These are phyloP conservation scores for Clistopyga incitator DNA, from an alignment of 2,888 invertebrate species.

Conservation along the genomic window DNA sequence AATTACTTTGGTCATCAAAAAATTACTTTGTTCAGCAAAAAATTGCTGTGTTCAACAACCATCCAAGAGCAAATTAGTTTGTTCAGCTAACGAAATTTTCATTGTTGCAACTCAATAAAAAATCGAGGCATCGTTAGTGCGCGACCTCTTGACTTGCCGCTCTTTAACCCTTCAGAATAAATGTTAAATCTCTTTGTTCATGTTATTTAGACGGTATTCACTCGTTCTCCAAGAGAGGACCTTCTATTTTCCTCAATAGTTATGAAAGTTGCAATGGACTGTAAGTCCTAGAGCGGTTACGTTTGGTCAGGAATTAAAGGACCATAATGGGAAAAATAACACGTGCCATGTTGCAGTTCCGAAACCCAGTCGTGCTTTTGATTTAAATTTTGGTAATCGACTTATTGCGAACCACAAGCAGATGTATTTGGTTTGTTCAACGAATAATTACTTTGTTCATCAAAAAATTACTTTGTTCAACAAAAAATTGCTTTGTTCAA, in stretches of 20 bases:
- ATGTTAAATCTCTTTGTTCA: slow-evolving; percentile 38
- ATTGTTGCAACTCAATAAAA: slow-evolving; percentile 56
- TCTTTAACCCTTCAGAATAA: background rate
- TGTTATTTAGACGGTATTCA: slow-evolving; percentile 37
- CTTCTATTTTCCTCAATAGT: background rate
- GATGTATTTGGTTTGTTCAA: too few relatives aligned
- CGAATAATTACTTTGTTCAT: too few relatives aligned
- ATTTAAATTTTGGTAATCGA: too few relatives aligned
- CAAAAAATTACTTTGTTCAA: too few relatives aligned
- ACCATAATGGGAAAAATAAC: background rate
- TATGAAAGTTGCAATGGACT: slow-evolving; percentile 18
- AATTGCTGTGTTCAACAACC: too few relatives aligned
- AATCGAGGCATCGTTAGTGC: slow-evolving; percentile 56
- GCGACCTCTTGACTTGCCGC: slow-evolving; percentile 11
- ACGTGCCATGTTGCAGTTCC: too few relatives aligned
- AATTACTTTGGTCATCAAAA: too few relatives aligned
- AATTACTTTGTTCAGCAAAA: too few relatives aligned
- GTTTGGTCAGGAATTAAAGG: background rate
- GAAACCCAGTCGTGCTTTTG: too few relatives aligned
- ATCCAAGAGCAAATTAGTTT: too few relatives aligned
- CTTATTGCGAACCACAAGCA: too few relatives aligned
- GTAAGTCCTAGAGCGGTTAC: background rate
- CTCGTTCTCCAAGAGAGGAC: background rate
- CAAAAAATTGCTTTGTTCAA: background rate
- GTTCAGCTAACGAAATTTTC: slow-evolving; percentile 47